Base-by-base conservation (phyloP, 2,888 invertebrate species). In the Pheosia tremula region DNA sequence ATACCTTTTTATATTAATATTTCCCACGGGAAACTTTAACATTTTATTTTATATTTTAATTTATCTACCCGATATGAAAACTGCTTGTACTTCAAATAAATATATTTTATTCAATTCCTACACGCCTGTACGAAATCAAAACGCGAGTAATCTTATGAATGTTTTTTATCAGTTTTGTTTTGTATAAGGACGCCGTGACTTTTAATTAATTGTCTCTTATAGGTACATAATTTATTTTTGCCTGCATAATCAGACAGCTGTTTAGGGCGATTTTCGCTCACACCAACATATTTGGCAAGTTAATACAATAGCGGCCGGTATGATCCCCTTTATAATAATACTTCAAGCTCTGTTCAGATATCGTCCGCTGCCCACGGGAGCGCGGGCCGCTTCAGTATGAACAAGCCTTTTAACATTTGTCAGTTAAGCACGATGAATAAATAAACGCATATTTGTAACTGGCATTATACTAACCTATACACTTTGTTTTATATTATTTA, bases 241-340 rank as follows among this genome's bases (percentile, higher is more conserved):
- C n/a, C 43, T 43, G 43, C 8, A 9, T 2, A 8, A 9, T 1
- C 43, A 9, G 43, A 49, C 71, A 69, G 66, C 61, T 61, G 63
- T 58, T 63, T 56, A 57, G 57, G 59, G 58, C 37, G 59, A 55
- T 38, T 75, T 77, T 83, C 88, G 85, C 86, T 85, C 91, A 87
- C 90, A 90, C 88, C 88, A 83, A 81, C 75, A 68, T 76, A 81
- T 88, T 91, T 89, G 90, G 90, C 90, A 88, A 90, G 87, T 88
- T 45, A 75, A 71, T 59, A 71, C 64, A 61, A 56, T 64, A 59
- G 60, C 63, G 62, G 67, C 64, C 64, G 63, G 64, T 61, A 72
- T 75, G 68, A 60, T 45, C 59, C 66, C 66, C 64, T 68, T 68
- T 66, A 70, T 75, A 75, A 75, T 37, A 58, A 36, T 52, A 58